Evolutionary conservation across 2,113 vertebrate species (phyloP).

Genomic region (Poicephalus gulielmi): DNA sequence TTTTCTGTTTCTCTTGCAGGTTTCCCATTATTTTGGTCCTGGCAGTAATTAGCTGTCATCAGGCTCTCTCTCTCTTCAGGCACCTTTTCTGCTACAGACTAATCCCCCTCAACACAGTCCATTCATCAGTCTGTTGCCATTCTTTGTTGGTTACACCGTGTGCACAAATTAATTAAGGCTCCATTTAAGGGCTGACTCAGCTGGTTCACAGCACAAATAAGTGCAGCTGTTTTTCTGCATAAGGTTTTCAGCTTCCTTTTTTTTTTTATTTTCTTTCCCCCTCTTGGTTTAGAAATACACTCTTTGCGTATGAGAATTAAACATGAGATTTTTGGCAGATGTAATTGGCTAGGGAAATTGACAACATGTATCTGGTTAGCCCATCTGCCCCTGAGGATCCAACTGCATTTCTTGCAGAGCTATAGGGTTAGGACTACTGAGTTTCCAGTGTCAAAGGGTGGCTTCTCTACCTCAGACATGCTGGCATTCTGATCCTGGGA

Average conservation of each 20-base stretch:
- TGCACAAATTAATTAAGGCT: constrained; percentile 45
- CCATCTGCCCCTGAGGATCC: not conserved
- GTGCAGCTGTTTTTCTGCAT: constrained; percentile 35
- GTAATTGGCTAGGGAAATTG: not conserved
- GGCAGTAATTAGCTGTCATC: constrained; percentile 65
- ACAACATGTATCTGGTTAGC: constrained; percentile 11
- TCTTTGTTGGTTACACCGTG: constrained; percentile 12
- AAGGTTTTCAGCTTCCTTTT: not conserved
- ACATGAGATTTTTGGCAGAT: constrained; percentile 8
- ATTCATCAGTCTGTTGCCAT: constrained; percentile 39
- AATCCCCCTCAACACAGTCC: not conserved
- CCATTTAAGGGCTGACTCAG: constrained; percentile 24
- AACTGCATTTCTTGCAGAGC: constrained; percentile 33
- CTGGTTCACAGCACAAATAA: constrained; percentile 22
- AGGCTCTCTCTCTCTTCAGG: constrained; percentile 21
- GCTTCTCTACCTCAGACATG: constrained; percentile 36
- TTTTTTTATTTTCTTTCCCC: not conserved
- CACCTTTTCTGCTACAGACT: not conserved
- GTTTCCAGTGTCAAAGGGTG: constrained; percentile 44
- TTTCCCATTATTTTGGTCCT: constrained; percentile 52
- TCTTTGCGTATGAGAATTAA: not conserved
- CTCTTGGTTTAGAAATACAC: not conserved
- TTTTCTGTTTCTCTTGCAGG: constrained; percentile 15
- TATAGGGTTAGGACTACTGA: constrained; percentile 35
- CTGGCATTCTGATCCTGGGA: constrained; percentile 65